A percentile compares a stretch with the other conserved stretches of the same genome.
phyloP scores from a whole-genome alignment of 1,140 invertebrate genomes.

The Pissodes strobi region DNA sequence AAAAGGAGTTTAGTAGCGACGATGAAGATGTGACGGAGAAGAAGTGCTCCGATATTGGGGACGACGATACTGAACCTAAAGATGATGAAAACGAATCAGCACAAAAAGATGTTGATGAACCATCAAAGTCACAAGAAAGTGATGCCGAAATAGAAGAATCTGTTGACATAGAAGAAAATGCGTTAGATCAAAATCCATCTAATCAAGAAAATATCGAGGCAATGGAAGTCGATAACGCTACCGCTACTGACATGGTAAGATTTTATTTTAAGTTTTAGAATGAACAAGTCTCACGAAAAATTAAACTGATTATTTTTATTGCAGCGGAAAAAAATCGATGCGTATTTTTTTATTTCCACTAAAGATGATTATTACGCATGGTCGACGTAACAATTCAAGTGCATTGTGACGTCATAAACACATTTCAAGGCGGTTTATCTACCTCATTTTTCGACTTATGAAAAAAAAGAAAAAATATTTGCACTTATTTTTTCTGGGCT shows the following conservation, averaged over 20 bases:
- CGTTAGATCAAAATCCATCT: slow-evolving; percentile 54
- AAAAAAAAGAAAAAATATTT: too few relatives aligned
- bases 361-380: too few relatives aligned
- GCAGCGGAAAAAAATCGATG: too few relatives aligned
- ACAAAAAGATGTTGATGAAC: slow-evolving; percentile 44
- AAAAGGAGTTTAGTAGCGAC: slow-evolving; percentile 49
- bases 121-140: slow-evolving; percentile 38
- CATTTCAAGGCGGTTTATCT: too few relatives aligned
- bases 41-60: slow-evolving; percentile 51
- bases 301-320: too few relatives aligned
- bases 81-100: slow-evolving; percentile 47
- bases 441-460: too few relatives aligned
- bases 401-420: too few relatives aligned
- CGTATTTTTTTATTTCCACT: too few relatives aligned
- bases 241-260: slow-evolving; percentile 53
- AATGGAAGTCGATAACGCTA: slow-evolving; percentile 55
- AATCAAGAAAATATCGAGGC: slow-evolving; percentile 56
- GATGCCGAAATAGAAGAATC: slow-evolving; percentile 49
- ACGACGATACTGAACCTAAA: slow-evolving; percentile 58
- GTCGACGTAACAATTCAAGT: too few relatives aligned
- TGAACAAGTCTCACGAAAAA: too few relatives aligned
- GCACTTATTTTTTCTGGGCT: too few relatives aligned
- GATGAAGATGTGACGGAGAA: slow-evolving; percentile 49
- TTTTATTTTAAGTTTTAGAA: not conserved
- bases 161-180: slow-evolving; percentile 47